Evolutionary conservation across 2,113 vertebrate genomes (phyloP).

Genomic region (Electrona antarctica): DNA sequence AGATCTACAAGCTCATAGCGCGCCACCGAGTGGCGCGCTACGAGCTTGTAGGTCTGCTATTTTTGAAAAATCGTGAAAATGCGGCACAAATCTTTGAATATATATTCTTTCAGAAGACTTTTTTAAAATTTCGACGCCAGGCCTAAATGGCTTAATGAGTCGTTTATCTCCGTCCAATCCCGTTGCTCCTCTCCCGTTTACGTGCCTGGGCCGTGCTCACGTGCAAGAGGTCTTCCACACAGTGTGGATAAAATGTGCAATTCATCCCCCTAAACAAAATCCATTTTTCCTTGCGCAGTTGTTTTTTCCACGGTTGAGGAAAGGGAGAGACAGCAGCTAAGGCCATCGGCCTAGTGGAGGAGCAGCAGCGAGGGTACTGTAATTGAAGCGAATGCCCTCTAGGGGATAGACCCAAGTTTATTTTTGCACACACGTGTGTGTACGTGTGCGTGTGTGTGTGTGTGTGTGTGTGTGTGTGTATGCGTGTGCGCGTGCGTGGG

Average conservation of each 20-base stretch:
- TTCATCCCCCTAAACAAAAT: conserved; percentile 72
- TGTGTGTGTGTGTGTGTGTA: too few species aligned
- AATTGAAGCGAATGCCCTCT: conserved; percentile 2
- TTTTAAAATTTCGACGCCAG: too few species aligned
- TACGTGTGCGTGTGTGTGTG: too few species aligned
- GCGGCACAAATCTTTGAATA: too few species aligned
- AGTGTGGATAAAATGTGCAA: conserved; percentile 55
- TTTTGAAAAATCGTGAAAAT: too few species aligned
- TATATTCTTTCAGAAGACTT: too few species aligned
- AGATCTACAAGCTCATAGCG: too few species aligned
- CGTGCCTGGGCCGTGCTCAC: conserved; percentile 28
- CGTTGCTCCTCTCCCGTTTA: conserved; percentile 42
- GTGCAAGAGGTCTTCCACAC: conserved; percentile 37
- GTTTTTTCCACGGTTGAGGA: conserved; percentile 21
- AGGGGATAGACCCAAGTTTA: neutral
- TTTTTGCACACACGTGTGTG: neutral
- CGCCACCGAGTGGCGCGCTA: too few species aligned
- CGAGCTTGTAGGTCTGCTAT: too few species aligned
- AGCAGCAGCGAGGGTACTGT: conserved; percentile 14
- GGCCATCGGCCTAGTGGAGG: neutral
- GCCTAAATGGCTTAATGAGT: too few species aligned
- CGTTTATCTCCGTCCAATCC: conserved; percentile 71
- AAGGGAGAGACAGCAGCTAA: conserved; percentile 6
- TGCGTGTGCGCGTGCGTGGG: too few species aligned
- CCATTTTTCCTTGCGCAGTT: conserved; percentile 48